phyloP scores from a whole-genome alignment of 2,113 vertebrate species.

The Morone chrysops region DNA sequence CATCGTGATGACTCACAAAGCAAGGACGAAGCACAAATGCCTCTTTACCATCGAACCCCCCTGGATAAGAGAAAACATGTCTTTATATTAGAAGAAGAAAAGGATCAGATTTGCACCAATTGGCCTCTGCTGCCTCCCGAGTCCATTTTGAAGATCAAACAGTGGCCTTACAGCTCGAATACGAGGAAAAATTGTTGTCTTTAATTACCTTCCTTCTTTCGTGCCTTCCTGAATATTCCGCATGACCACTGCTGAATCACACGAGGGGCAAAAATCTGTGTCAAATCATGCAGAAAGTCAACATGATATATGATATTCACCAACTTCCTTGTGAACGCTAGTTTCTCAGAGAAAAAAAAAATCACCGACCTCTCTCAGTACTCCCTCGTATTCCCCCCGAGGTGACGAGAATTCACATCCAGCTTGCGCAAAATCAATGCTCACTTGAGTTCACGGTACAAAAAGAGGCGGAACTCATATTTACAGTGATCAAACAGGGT shows the following conservation, averaged over 20 bases:
- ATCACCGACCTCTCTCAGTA: background rate
- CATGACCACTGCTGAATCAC: too few relatives aligned
- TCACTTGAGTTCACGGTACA: constrained; percentile 59
- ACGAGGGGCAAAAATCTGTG: background rate
- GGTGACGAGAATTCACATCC: constrained; percentile 51
- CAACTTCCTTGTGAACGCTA: constrained; percentile 25
- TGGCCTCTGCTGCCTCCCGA: background rate
- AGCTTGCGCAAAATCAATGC: constrained; percentile 66
- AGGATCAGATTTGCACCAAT: background rate
- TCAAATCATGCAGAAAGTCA: constrained; percentile 19
- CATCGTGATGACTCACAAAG: constrained; percentile 68
- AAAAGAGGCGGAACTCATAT: constrained; percentile 56
- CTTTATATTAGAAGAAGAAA: constrained; percentile 38
- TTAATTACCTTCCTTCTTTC: constrained; percentile 12
- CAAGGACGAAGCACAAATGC: constrained; percentile 59
- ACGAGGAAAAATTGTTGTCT: background rate
- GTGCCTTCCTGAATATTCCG: background rate
- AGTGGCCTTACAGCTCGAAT: background rate
- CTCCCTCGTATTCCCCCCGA: constrained; percentile 17
- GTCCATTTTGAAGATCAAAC: constrained; percentile 29
- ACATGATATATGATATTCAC: background rate
- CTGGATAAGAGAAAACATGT: constrained; percentile 29
- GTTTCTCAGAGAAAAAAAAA: constrained; percentile 3
- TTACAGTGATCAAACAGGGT: constrained; percentile 74
- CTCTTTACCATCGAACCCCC: constrained; percentile 17